Conservation (phyloP, 2,113 vertebrate genomes). For the Calidris pygmaea region DNA sequence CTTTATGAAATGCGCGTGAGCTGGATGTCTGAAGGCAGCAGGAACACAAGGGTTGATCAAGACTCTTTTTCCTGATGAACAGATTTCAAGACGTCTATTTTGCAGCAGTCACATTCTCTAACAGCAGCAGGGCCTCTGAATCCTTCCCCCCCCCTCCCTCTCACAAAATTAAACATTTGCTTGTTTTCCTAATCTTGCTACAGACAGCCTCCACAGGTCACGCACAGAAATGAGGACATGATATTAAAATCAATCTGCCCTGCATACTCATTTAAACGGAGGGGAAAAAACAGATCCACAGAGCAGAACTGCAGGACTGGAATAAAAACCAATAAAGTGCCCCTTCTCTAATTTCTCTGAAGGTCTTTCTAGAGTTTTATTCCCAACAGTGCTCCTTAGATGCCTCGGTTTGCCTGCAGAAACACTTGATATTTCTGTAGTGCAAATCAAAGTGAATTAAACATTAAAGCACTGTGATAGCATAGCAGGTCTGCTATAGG, state of each 20-base stretch:
- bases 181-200: slow-evolving; percentile 61
- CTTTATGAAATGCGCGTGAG: background rate
- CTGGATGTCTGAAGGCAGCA: background rate
- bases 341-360: slow-evolving; percentile 57
- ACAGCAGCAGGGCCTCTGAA: background rate
- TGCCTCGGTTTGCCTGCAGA: slow-evolving; percentile 62
- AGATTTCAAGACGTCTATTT: background rate
- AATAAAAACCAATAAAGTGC: slow-evolving; percentile 62
- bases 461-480: slow-evolving; percentile 89
- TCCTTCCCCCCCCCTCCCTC: slow-evolving; percentile 26
- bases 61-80: background rate
- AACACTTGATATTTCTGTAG: slow-evolving; percentile 76
- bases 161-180: slow-evolving; percentile 51
- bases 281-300: background rate
- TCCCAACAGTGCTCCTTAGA: slow-evolving; percentile 63
- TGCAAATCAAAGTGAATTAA: slow-evolving; percentile 95
- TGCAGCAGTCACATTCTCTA: background rate
- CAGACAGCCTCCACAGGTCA: slow-evolving; percentile 40
- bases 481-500: slow-evolving; percentile 43
- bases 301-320: slow-evolving; percentile 30
- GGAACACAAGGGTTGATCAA: background rate
- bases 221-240: background rate
- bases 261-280: background rate
- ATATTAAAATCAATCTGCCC: slow-evolving; percentile 59
- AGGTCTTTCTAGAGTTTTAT: slow-evolving; percentile 66